Evolutionary conservation across 92 coral and sea anemone species (phyloP), one percentile per base, ranked within the genome.

Genomic region (Heteractis magnifica): DNA sequence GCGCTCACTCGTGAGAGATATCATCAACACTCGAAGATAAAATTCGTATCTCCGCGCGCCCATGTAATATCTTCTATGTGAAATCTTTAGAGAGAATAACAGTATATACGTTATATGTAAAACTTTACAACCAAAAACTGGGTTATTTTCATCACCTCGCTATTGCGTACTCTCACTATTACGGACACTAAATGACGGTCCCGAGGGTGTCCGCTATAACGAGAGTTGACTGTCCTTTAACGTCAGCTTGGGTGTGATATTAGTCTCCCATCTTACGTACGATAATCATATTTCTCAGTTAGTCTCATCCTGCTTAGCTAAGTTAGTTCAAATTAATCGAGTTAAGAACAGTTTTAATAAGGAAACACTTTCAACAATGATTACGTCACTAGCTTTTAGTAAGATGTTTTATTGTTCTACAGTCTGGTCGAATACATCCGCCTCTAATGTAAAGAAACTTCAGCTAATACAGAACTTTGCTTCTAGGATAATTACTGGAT

Each of bases 191-290:
- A n/a, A n/a, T n/a, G n/a, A n/a, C n/a, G n/a, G n/a, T n/a, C n/a
- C n/a, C n/a, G n/a, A n/a, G n/a, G n/a, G n/a, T n/a, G n/a, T n/a
- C n/a, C n/a, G n/a, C n/a, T n/a, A n/a, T n/a, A n/a, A n/a, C n/a
- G n/a, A n/a, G n/a, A n/a, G n/a, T n/a, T n/a, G n/a, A n/a, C n/a
- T n/a, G n/a, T n/a, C n/a, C n/a, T n/a, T n/a, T n/a, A n/a, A n/a
- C n/a, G n/a, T n/a, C n/a, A n/a, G n/a, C 78, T 75, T 75, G 15
- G 78, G 78, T 5, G 78, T 75, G 56, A 75, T 75, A 0, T 12
- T 75, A 49, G 78, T 26, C 18, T n/a, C 78, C 15, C 51, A 75
- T 75, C 78, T 75, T 6, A 75, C 78, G 14, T 75, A 75, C 1
- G 18, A 48, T 52, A 16, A 18, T 12, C 52, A 75, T 49, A 71